Percentiles rank a stretch among this genome's conserved stretches.
Evolutionary conservation across 2,797 vertebrate species (phyloP).

Genomic region (Enoplosus armatus): DNA sequence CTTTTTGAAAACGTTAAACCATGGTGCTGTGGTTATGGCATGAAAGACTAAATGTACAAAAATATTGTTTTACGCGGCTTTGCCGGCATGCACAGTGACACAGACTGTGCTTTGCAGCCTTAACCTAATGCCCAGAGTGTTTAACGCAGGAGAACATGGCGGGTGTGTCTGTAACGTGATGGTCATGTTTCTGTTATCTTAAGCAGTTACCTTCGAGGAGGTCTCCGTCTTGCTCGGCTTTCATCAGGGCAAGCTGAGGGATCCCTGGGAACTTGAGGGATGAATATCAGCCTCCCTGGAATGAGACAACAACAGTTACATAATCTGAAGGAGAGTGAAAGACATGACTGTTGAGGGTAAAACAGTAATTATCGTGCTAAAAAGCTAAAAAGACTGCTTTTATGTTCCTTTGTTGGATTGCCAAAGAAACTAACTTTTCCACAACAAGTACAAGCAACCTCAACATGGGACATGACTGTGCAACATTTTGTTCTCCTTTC

Average conservation of each 20-base stretch:
- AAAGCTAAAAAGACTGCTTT: background rate
- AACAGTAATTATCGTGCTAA: conserved; percentile 22
- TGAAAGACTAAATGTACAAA: background rate
- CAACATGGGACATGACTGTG: conserved; percentile 33
- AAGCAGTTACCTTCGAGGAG: conserved; percentile 76
- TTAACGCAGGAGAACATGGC: background rate
- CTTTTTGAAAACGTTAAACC: background rate
- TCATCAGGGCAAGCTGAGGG: conserved; percentile 72
- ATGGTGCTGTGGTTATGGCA: background rate
- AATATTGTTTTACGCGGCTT: conserved; percentile 23
- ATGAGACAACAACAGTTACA: conserved; percentile 49
- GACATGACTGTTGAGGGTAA: background rate
- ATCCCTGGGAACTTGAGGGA: conserved; percentile 64
- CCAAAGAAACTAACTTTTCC: background rate
- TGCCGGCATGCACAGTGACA: background rate
- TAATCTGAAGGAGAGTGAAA: conserved; percentile 15
- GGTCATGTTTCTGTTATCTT: conserved; percentile 55
- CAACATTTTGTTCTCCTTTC: conserved; percentile 8
- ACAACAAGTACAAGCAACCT: background rate
- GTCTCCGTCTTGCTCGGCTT: conserved; percentile 69
- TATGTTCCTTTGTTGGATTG: background rate
- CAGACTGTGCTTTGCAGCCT: background rate
- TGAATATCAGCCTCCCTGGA: conserved; percentile 69
- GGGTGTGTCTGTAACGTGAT: conserved; percentile 6
- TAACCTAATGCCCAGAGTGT: background rate